Evolutionary conservation across 2,888 invertebrate species (phyloP), one percentile per base, ranked within the genome.

Genomic region (Sarcophaga rosellei): DNA sequence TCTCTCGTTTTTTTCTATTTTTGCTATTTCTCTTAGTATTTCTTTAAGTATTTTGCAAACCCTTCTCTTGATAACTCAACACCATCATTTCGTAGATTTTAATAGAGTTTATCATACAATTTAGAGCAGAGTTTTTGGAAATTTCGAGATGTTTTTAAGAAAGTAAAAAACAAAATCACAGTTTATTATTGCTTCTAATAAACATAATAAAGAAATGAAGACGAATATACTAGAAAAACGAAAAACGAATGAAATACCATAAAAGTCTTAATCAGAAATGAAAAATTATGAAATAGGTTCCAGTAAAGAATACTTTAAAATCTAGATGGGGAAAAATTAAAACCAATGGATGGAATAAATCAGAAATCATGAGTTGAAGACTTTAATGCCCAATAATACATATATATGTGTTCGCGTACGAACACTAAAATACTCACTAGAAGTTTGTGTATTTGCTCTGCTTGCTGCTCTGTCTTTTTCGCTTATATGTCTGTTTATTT

Each of bases 61-160:
- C 62, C 63, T 68, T 61, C 44, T 66, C 11, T 61, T 12, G 61
- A 61, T 10, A 62, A 44, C 76, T 57, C 66, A 62, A 66, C 66
- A 63, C 78, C 57, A 76, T 79, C 83, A 83, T 81, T 81, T 85
- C 79, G 81, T 79, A 77, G 86, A 78, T 85, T 88, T 84, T 79
- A 83, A 57, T 63, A 66, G 47, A 85, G 86, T 83, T 85, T 77
- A 86, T 76, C 12, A 69, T 75, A 47, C 59, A 72, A 69, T 21
- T 69, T 62, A 73, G 35, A 6, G 35, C 6, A 35, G 35, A 35
- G 8, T 25, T 73, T 68, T 3, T 44, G n/a, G 4, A 21, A 12
- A 77, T 66, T 63, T 35, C 47, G 20, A 21, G 12, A 44, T 69
- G 63, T 57, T 62, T 47, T 68, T 23, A 44, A 70, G 15, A 15